Conservation (phyloP, 53 echinoderm and acorn worm species). For the Zoroaster sp. region DNA sequence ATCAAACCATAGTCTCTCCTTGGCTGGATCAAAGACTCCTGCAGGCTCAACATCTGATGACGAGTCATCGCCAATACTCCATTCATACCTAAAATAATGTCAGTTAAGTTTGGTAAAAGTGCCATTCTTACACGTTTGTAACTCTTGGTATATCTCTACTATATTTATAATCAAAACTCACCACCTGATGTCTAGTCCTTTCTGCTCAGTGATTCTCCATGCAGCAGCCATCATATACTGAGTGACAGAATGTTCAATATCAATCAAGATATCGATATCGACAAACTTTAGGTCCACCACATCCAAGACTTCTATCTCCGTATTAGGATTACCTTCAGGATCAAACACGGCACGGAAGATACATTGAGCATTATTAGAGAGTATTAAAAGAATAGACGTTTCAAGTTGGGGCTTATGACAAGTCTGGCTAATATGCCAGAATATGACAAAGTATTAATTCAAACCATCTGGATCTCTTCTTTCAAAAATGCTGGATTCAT, state of each 20-base stretch:
- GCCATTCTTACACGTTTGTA: neutral
- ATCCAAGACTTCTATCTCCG: slow-evolving; percentile 9
- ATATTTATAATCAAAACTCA: neutral
- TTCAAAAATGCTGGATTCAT: neutral
- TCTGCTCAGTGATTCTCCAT: slow-evolving; percentile 19
- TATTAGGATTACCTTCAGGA: neutral
- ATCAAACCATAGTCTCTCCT: slow-evolving; percentile 34
- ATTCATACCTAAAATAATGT: slow-evolving; percentile 14
- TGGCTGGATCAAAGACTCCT: slow-evolving; percentile 22
- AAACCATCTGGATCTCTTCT: neutral
- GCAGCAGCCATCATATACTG: slow-evolving; percentile 8
- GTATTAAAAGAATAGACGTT: no score
- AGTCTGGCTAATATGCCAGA: no score
- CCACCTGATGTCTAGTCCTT: slow-evolving; percentile 1
- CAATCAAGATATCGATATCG: neutral
- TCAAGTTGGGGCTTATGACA: no score
- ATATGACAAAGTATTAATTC: neutral
- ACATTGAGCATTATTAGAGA: no score
- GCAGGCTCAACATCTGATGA: neutral
- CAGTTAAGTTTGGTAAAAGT: neutral
- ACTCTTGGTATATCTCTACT: no score
- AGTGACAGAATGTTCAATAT: slow-evolving; percentile 19
- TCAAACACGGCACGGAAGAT: no score
- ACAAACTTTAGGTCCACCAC: neutral
- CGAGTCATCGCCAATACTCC: slow-evolving; percentile 4